Evolutionary conservation across 2,113 vertebrate genomes (phyloP).

Genomic region (Tonatia bakeri): DNA sequence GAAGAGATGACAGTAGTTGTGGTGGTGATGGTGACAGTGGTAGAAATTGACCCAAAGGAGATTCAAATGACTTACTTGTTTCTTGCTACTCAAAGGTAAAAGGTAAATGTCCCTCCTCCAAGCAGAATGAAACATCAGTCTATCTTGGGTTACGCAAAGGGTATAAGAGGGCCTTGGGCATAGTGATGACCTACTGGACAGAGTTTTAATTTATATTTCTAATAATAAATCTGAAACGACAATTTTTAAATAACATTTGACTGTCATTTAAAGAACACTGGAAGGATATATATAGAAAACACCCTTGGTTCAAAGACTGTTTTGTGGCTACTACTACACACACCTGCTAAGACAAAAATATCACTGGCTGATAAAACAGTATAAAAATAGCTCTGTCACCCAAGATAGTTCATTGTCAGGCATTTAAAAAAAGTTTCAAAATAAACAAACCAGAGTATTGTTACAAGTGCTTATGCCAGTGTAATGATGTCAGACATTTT

Average conservation of each 20-base stretch:
- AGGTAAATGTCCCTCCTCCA: not conserved
- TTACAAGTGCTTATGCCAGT: not conserved
- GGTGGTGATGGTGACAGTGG: not conserved
- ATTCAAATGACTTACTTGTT: not conserved
- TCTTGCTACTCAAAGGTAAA: not conserved
- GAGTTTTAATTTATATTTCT: not conserved
- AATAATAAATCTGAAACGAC: conserved; percentile 37
- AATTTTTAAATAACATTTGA: not conserved
- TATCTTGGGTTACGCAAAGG: not conserved
- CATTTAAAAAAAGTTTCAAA: conserved; percentile 20
- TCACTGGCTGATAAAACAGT: not conserved
- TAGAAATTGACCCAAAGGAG: not conserved
- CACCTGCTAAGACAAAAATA: conserved; percentile 46
- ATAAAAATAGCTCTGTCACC: conserved; percentile 19
- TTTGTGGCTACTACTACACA: conserved; percentile 35
- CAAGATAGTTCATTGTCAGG: conserved; percentile 40
- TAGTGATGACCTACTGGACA: not conserved
- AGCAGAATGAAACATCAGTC: not conserved
- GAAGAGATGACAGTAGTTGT: not conserved
- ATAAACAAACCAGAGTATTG: not conserved
- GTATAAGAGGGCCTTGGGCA: not conserved
- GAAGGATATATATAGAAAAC: conserved; percentile 7
- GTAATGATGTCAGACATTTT: conserved; percentile 56
- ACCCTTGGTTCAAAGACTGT: conserved; percentile 1
- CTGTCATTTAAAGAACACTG: conserved; percentile 13